phyloP scores from a whole-genome alignment of 2,797 vertebrate genomes.

The Cyprinodon diabolis region DNA sequence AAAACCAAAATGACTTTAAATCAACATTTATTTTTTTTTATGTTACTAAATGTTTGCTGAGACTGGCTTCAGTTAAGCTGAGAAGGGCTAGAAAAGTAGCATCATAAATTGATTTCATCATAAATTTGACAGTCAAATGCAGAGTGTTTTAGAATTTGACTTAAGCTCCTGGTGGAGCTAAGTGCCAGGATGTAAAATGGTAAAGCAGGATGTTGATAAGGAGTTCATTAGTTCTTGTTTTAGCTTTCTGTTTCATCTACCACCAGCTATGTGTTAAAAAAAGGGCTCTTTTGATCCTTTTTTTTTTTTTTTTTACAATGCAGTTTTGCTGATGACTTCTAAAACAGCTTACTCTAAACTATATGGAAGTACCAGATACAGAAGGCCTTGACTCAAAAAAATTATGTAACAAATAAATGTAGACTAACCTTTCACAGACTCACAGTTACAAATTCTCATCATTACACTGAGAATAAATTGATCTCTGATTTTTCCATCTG shows the following conservation, averaged over 20 bases:
- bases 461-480: constrained; percentile 7
- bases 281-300: not conserved
- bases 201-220: constrained; percentile 27
- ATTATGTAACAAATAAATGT: not conserved
- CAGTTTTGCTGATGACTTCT: constrained; percentile 15
- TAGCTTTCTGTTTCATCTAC: constrained; percentile 22
- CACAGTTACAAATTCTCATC: not conserved
- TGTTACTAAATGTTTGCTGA: not conserved
- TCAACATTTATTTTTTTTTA: not conserved
- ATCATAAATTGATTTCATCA: not conserved
- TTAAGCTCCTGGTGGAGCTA: constrained; percentile 27
- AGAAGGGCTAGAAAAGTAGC: not conserved
- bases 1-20: constrained; percentile 7
- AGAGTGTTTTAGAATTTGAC: constrained; percentile 10
- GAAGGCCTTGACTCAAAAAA: not conserved
- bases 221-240: constrained; percentile 21
- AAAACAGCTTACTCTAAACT: not conserved
- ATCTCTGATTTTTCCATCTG: constrained; percentile 3
- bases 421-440: too few relatives aligned
- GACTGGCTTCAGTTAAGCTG: not conserved
- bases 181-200: constrained; percentile 36
- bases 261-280: constrained; percentile 30
- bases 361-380: not conserved
- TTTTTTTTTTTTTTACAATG: constrained; percentile 17
- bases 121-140: constrained; percentile 8